These are phyloP conservation scores for Pardosa pseudoannulata DNA, from an alignment of 2,888 invertebrate genomes.

Conservation along the genomic window DNA sequence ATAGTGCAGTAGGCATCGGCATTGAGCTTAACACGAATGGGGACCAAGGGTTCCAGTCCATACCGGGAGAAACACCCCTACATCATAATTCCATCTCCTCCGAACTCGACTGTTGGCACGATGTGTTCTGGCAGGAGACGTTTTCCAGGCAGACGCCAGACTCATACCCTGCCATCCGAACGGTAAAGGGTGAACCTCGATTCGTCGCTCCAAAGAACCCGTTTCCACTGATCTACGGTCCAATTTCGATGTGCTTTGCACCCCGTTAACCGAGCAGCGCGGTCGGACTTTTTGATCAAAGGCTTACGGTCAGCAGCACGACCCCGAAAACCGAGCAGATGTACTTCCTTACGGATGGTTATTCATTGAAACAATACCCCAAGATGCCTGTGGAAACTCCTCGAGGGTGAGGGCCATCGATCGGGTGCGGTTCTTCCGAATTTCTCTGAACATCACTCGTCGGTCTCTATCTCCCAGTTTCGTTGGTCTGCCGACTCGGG, in stretches of 20 bases:
- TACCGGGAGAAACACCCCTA: not conserved
- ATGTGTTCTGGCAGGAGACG: slow-evolving; percentile 1
- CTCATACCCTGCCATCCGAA: slow-evolving; percentile 26
- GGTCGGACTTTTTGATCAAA: slow-evolving; percentile 35
- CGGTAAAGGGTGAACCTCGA: slow-evolving; percentile 19
- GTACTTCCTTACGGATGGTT: slow-evolving; percentile 16
- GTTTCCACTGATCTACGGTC: slow-evolving; percentile 15
- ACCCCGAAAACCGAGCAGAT: slow-evolving; percentile 16
- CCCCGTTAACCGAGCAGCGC: slow-evolving; percentile 25
- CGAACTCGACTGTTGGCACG: not conserved
- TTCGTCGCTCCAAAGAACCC: slow-evolving; percentile 17
- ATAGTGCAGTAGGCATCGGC: not conserved
- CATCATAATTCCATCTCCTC: not conserved
- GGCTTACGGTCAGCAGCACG: slow-evolving; percentile 34
- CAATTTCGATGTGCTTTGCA: slow-evolving; percentile 15
- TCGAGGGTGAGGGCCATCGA: not conserved
- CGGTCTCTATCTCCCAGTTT: not conserved
- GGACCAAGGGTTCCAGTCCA: not conserved
- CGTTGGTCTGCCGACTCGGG: not conserved
- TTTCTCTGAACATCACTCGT: not conserved
- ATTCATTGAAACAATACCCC: not conserved
- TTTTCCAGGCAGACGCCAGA: slow-evolving; percentile 13
- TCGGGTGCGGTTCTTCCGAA: not conserved
- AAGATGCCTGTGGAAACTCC: not conserved
- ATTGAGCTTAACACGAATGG: not conserved